Evolutionary conservation across 2,888 invertebrate species (phyloP), one percentile per base, ranked within the genome.

Genomic region (Cataglyphis livida): DNA sequence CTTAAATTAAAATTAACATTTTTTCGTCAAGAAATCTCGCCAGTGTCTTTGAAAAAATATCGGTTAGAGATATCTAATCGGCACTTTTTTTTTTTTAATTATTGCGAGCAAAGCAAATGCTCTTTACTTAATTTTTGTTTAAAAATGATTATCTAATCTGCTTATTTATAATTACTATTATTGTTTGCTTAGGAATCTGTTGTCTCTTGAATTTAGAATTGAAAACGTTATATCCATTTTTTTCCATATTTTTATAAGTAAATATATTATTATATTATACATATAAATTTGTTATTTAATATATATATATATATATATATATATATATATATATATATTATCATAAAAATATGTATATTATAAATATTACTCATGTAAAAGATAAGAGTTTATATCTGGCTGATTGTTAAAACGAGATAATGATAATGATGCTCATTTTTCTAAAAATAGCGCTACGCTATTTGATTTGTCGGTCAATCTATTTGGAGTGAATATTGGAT

Each of bases 401-500:
- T 15, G 4, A 21, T 12, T 32, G 15, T 12, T 21, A 32, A 54
- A 38, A 51, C 7, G 7, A 51, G 7, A 51, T 51, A 59, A 78
- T 41, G 25, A 62, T 7, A n/a, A 32, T n/a, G 78, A 61, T 35
- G 35, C 44, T 59, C 21, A 61, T 61, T 59, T 59, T 35, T 70
- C 44, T 79, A 59, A 76, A 79, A 71, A 35, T 79, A 71, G 41
- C 28, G 15, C 41, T 70, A 59, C 15, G 12, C 35, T 61, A 59
- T 79, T 70, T 70, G 71, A 62, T 51, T 41, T 44, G 71, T 35
- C 32, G 48, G n/a, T 70, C 70, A 74, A 73, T 82, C 61, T 68
- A 66, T 85, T 82, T 38, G 66, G 48, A 28, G 66, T 78, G 65
- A 73, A 84, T 62, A 74, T 79, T 10, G 83, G 70, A 28, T 51